Evolutionary conservation across 2,797 vertebrate genomes (phyloP).

Genomic region (Eospalax fontanierii): DNA sequence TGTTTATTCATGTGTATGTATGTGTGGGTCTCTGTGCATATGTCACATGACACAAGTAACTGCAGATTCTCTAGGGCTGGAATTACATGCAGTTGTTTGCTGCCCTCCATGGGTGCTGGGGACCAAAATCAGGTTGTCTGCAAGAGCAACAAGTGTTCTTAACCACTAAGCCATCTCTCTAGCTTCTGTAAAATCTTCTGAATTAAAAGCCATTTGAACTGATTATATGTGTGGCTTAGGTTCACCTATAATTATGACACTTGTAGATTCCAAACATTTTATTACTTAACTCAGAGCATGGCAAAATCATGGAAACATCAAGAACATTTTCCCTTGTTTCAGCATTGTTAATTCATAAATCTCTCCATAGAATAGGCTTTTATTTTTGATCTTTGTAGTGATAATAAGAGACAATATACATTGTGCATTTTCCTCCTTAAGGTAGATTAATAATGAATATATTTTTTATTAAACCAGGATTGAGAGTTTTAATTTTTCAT

Average conservation of each 20-base stretch:
- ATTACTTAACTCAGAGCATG: not conserved
- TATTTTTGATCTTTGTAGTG: conserved; percentile 10
- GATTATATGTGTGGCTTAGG: not conserved
- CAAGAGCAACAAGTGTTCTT: too few species aligned
- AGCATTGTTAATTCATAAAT: conserved; percentile 41
- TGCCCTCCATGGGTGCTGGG: too few species aligned
- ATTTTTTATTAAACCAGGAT: conserved; percentile 18
- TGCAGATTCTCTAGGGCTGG: too few species aligned
- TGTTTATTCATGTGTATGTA: too few species aligned
- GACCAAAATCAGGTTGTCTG: too few species aligned
- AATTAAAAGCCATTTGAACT: conserved; percentile 5
- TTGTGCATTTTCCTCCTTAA: not conserved
- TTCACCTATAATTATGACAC: not conserved
- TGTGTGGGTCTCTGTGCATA: too few species aligned
- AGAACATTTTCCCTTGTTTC: conserved; percentile 19
- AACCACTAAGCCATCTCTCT: too few species aligned
- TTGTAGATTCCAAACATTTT: not conserved
- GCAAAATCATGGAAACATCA: not conserved
- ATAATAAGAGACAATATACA: conserved; percentile 8
- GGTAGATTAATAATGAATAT: conserved; percentile 60
- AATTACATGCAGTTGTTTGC: too few species aligned
- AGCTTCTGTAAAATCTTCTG: not conserved
- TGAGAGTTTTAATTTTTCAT: conserved; percentile 53
- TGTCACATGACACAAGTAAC: too few species aligned
- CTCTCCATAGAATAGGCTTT: not conserved